Percentiles rank a stretch among this genome's conserved stretches.
Conservation (phyloP, 2,888 invertebrate species). For the Eupithecia exiguata region DNA sequence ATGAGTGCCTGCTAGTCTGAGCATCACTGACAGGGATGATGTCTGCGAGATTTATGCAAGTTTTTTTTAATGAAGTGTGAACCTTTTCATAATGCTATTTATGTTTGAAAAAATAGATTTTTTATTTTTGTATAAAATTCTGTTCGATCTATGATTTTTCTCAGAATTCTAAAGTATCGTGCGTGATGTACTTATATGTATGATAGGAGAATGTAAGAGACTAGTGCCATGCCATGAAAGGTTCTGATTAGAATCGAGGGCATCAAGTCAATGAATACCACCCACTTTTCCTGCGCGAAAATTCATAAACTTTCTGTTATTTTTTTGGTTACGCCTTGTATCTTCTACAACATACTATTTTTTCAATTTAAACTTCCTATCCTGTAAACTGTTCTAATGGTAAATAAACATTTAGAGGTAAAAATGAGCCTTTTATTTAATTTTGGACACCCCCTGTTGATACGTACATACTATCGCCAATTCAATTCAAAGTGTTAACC, state of each 20-base stretch:
- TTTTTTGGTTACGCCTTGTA: slow-evolving; percentile 69
- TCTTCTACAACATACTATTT: slow-evolving; percentile 63
- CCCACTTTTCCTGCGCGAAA: slow-evolving; percentile 81
- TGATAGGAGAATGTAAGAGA: slow-evolving; percentile 83
- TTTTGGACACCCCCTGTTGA: background rate
- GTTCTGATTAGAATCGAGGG: slow-evolving; percentile 83
- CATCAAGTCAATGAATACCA: slow-evolving; percentile 82
- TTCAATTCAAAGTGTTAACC: too few species aligned
- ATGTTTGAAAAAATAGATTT: slow-evolving; percentile 44
- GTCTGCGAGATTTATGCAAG: slow-evolving; percentile 83
- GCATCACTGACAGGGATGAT: slow-evolving; percentile 82
- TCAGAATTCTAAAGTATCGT: slow-evolving; percentile 56
- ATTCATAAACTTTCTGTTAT: slow-evolving; percentile 62
- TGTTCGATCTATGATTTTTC: slow-evolving; percentile 55
- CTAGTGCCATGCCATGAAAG: slow-evolving; percentile 84
- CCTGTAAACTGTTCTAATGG: slow-evolving; percentile 78
- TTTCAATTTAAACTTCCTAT: slow-evolving; percentile 64
- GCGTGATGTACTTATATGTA: slow-evolving; percentile 70
- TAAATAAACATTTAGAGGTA: slow-evolving; percentile 78
- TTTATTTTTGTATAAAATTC: slow-evolving; percentile 45
- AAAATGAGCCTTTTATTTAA: slow-evolving; percentile 40
- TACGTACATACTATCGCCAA: background rate
- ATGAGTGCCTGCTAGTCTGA: slow-evolving; percentile 82
- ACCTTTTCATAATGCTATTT: slow-evolving; percentile 48
- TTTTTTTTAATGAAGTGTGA: slow-evolving; percentile 70